Conservation (phyloP, 2,888 invertebrate species). For the Odiellus spinosus region DNA sequence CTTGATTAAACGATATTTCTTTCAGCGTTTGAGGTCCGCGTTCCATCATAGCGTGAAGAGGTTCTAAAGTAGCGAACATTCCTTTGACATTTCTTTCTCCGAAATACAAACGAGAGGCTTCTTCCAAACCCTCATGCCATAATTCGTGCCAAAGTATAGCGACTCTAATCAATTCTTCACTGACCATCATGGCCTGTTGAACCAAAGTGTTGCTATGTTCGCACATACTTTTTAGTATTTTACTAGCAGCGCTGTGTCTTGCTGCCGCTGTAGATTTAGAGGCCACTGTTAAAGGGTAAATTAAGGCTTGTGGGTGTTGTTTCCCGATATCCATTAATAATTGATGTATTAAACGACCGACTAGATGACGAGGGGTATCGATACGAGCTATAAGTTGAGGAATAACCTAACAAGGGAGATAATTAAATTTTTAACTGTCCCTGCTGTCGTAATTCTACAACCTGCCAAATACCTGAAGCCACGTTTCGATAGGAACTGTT, state of each 20-base stretch:
- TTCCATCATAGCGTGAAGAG: conserved; percentile 83
- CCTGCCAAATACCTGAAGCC: conserved; percentile 62
- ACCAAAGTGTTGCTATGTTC: conserved; percentile 84
- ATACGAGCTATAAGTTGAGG: conserved; percentile 96
- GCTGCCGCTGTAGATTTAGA: conserved; percentile 77
- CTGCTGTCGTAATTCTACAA: neutral
- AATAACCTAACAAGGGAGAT: conserved; percentile 51
- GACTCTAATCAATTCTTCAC: conserved; percentile 89
- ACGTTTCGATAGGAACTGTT: conserved; percentile 89
- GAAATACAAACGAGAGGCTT: conserved; percentile 84
- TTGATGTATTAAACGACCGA: conserved; percentile 79
- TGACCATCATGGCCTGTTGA: conserved; percentile 85
- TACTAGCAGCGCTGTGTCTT: conserved; percentile 77
- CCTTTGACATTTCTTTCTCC: conserved; percentile 89
- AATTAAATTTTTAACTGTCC: conserved; percentile 4
- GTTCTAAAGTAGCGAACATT: conserved; percentile 91
- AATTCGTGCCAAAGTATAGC: conserved; percentile 99
- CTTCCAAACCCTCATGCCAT: conserved; percentile 91
- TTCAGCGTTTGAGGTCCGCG: conserved; percentile 88
- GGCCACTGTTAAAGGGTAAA: conserved; percentile 93
- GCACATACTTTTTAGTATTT: conserved; percentile 85
- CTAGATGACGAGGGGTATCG: conserved; percentile 75
- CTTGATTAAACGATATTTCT: conserved; percentile 88
- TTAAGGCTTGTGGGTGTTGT: conserved; percentile 90
- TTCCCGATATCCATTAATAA: conserved; percentile 92